These are phyloP conservation scores for Aepyceros melampus DNA, from an alignment of 2,113 vertebrate species.

Conservation along the genomic window DNA sequence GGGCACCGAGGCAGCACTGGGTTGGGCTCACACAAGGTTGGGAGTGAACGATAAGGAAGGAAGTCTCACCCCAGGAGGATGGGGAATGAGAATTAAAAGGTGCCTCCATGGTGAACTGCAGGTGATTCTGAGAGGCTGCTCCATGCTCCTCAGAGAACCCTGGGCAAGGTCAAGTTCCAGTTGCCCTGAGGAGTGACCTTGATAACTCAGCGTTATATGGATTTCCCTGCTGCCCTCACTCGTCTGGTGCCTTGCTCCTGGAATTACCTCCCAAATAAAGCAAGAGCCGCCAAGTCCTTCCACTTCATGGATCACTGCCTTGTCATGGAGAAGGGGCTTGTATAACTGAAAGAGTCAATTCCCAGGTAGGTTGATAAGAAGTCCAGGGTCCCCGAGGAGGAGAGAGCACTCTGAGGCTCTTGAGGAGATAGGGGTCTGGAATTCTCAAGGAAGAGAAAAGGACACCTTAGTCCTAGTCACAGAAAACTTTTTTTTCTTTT, in stretches of 20 bases:
- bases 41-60: background rate
- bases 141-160: background rate
- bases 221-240: background rate
- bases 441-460: background rate
- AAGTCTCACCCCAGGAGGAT: background rate
- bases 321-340: background rate
- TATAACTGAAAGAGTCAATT: background rate
- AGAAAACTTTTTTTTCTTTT: background rate
- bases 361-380: background rate
- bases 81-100: no score
- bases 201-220: background rate
- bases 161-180: background rate
- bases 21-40: background rate
- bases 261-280: background rate
- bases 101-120: background rate
- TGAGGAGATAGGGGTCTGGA: background rate
- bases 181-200: background rate
- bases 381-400: background rate
- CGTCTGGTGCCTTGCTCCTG: background rate
- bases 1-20: accelerated
- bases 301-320: background rate
- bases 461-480: background rate
- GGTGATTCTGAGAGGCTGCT: background rate
- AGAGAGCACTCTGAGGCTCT: background rate
- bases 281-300: background rate